A percentile compares a stretch with the other conserved stretches of the same genome.
phyloP scores from a whole-genome alignment of 37 sponge, comb jelly and placozoan genomes.

The Petrosia ficiformis region DNA sequence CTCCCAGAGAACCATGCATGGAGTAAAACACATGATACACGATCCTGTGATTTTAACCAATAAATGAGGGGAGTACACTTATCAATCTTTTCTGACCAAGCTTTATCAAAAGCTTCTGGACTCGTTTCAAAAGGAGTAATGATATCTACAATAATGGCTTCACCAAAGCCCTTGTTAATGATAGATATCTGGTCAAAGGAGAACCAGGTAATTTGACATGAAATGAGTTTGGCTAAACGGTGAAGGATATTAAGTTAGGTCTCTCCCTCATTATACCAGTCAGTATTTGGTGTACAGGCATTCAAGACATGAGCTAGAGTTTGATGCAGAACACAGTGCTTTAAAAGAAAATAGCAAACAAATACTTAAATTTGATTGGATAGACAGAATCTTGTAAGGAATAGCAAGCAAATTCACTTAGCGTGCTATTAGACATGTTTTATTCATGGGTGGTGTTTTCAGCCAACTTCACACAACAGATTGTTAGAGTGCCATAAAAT shows the following conservation, averaged over 20 bases:
- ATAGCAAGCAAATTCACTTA: too few species aligned
- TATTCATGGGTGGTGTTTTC: too few species aligned
- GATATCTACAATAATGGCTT: slow-evolving; percentile 16
- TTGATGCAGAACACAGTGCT: too few species aligned
- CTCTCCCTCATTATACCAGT: slow-evolving; percentile 20
- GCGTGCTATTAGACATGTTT: too few species aligned
- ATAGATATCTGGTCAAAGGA: slow-evolving; percentile 24
- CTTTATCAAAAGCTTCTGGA: background rate
- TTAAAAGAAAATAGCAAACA: too few species aligned
- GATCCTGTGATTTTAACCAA: too few species aligned
- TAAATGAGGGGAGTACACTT: slow-evolving; percentile 11
- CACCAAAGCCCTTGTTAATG: background rate
- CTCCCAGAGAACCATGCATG: too few species aligned
- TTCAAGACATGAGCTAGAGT: slow-evolving; percentile 41
- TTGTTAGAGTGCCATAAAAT: too few species aligned
- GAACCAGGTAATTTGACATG: background rate
- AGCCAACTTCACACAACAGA: too few species aligned
- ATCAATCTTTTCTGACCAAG: slow-evolving; percentile 2
- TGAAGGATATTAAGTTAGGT: slow-evolving; percentile 29
- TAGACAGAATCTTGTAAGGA: too few species aligned
- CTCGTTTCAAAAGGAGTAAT: slow-evolving; percentile 22
- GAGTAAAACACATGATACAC: too few species aligned
- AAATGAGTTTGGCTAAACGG: slow-evolving; percentile 15
- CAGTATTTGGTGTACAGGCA: slow-evolving; percentile 19
- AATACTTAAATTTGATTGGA: too few species aligned